Evolutionary conservation across 64 coral and sea anemone genomes (phyloP).

Genomic region (Pocillopora verrucosa): DNA sequence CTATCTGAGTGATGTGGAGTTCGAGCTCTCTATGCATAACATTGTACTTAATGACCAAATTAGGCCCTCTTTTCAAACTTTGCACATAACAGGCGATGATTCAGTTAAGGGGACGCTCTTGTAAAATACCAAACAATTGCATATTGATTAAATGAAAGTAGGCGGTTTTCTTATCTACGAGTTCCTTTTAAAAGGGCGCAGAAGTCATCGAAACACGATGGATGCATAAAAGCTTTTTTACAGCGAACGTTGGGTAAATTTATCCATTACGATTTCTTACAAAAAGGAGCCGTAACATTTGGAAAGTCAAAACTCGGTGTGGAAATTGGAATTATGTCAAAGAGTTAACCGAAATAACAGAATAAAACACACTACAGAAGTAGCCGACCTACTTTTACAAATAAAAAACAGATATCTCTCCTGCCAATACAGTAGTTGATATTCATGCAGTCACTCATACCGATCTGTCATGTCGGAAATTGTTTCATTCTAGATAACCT

Average conservation of each 20-base stretch:
- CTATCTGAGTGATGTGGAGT: not conserved
- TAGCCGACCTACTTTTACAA: not conserved
- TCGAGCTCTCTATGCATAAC: not conserved
- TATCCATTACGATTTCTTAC: not conserved
- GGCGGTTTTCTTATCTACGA: not conserved
- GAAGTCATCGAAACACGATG: not conserved
- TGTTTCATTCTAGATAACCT: constrained; percentile 9
- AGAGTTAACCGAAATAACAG: not conserved
- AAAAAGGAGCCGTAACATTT: not conserved
- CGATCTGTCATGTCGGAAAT: constrained; percentile 32
- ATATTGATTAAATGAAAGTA: not conserved
- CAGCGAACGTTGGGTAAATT: not conserved
- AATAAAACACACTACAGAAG: not conserved
- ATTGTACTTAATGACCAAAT: not conserved
- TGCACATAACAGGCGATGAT: constrained; percentile 23
- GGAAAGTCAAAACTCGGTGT: not conserved
- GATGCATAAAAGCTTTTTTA: not conserved
- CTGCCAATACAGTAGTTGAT: not conserved
- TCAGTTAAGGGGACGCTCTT: constrained; percentile 12
- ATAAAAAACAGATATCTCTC: constrained; percentile 1
- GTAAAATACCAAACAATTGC: not conserved
- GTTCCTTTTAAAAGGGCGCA: not conserved
- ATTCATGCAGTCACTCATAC: not conserved
- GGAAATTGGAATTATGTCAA: not conserved
- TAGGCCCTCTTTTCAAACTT: not conserved